Base-by-base conservation (phyloP, 2,113 vertebrate genomes). In the Origma solitaria region DNA sequence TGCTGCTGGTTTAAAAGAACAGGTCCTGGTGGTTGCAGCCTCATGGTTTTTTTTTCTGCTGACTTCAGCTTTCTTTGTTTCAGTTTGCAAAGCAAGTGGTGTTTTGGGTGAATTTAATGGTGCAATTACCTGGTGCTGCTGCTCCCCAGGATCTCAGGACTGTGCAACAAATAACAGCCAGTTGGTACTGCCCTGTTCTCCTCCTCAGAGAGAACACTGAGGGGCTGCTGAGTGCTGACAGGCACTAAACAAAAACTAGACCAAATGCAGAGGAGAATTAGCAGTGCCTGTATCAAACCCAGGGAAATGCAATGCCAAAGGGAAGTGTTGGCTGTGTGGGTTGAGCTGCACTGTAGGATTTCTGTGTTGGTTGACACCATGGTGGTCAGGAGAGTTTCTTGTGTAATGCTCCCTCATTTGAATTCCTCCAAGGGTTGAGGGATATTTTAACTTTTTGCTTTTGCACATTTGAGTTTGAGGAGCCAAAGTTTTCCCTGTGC, bases 61-160 rank as follows among this genome's bases (percentile, higher is more conserved):
- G 65, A 24, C 15, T 76, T 37, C 22, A 71, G 45, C 44, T 92
- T 73, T 38, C 56, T 45, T 30, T 54, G 11, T 40, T 42, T 71
- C 40, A 49, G 19, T 66, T 71, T 71, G 66, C 35, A 86, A 42
- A 85, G 70, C 30, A 64, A 0, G 22, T 61, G 7, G n/a, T 60
- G 18, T 51, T 92, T 53, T 49, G 64, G 60, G 56, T 53, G 19
- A 42, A 8, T 47, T 64, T 56, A 13, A 31, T 35, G n/a, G 27
- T 50, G 28, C 44, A 15, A 22, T 79, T 19, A 3, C 42, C 35
- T 60, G 56, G 60, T 82, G 47, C 37, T 83, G 42, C 54, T 50
- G 70, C 44, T 62, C 33, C 44, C 15, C 14, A 16, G 8, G 13
- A 31, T 28, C 45, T 22, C 0, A 0, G 66, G 61, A 44, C 15